phyloP scores from a whole-genome alignment of 2,888 invertebrate genomes.

The Melitaea athalia region DNA sequence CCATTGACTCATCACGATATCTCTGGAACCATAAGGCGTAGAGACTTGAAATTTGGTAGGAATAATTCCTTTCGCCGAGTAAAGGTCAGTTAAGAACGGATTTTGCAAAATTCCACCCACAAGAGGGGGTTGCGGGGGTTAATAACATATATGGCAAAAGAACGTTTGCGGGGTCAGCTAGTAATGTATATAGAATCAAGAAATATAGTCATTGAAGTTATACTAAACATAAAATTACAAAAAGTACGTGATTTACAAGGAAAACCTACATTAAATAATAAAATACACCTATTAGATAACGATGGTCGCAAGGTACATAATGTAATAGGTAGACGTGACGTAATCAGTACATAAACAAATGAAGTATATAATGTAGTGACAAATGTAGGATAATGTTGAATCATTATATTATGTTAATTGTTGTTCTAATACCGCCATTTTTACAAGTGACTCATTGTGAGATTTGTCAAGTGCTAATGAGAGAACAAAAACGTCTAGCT shows the following conservation, averaged over 20 bases:
- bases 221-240: background rate
- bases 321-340: background rate
- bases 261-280: background rate
- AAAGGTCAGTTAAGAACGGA: too few species aligned
- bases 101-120: too few species aligned
- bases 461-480: background rate
- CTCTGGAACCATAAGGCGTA: too few species aligned
- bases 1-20: too few species aligned
- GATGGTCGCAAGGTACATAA: slow-evolving; percentile 1
- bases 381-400: background rate
- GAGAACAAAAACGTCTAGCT: background rate
- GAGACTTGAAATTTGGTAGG: too few species aligned
- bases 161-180: too few species aligned
- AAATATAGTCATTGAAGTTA: background rate
- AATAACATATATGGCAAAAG: too few species aligned
- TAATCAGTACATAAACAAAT: slow-evolving; percentile 1
- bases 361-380: background rate
- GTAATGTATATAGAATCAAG: background rate
- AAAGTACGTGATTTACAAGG: background rate
- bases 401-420: slow-evolving; percentile 5
- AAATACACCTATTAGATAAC: background rate
- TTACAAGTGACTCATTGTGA: background rate
- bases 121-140: too few species aligned
- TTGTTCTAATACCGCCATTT: slow-evolving; percentile 1
- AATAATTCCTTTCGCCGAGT: too few species aligned